phyloP scores from a whole-genome alignment of 2,797 vertebrate genomes.

The Sebastes umbrosus region DNA sequence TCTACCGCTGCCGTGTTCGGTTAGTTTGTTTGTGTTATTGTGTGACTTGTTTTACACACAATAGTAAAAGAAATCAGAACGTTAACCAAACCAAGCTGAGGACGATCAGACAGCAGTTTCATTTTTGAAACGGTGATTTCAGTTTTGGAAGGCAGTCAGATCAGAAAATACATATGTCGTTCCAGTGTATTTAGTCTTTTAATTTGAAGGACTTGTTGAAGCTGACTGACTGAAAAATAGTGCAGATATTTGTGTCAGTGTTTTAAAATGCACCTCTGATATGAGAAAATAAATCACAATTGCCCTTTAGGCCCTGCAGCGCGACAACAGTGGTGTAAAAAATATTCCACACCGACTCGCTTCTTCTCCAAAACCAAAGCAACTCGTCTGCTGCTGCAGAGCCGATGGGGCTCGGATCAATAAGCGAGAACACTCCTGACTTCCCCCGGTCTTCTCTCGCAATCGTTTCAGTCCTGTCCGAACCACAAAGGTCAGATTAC shows the following conservation, averaged over 20 bases:
- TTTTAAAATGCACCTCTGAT: neutral
- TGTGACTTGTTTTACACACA: too few species aligned
- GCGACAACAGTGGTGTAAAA: neutral
- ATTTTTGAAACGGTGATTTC: neutral
- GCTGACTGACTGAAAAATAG: neutral
- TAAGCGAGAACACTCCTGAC: constrained; percentile 77
- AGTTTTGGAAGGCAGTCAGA: neutral
- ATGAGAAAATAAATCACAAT: neutral
- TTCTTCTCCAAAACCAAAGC: constrained; percentile 36
- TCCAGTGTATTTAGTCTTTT: neutral
- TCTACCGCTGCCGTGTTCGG: too few species aligned
- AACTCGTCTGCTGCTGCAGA: constrained; percentile 24
- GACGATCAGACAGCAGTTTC: neutral
- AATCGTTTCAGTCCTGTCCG: constrained; percentile 74
- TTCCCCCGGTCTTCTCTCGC: constrained; percentile 75
- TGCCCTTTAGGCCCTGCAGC: neutral
- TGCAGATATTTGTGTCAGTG: neutral
- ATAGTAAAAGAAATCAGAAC: too few species aligned
- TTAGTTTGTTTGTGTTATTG: too few species aligned
- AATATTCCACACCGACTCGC: constrained; percentile 11
- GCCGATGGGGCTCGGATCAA: constrained; percentile 72
- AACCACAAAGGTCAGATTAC: constrained; percentile 79
- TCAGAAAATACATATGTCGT: neutral
- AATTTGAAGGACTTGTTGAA: neutral
- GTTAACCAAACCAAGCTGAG: neutral